Conservation (phyloP, 1,140 invertebrate species). For the Drosophila malerkotliana region DNA sequence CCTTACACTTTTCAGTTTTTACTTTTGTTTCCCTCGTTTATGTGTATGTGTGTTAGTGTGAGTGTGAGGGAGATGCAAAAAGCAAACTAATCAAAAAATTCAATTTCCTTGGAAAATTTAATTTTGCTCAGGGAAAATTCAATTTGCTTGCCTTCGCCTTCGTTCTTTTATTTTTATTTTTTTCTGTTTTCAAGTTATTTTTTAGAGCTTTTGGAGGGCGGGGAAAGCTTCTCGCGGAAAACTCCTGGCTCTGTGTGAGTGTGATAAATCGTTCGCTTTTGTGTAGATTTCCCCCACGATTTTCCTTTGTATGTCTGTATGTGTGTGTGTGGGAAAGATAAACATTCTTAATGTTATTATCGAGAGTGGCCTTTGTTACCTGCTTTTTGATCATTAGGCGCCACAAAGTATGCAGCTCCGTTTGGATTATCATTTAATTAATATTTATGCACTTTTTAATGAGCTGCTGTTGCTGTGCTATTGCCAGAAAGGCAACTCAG, state of each 20-base stretch:
- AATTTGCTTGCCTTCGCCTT: constrained; percentile 71
- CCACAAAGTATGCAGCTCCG: constrained; percentile 65
- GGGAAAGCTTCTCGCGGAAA: constrained; percentile 26
- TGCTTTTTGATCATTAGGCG: constrained; percentile 37
- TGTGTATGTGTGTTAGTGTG: constrained; percentile 29
- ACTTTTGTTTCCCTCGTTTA: constrained; percentile 49
- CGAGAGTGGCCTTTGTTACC: constrained; percentile 42
- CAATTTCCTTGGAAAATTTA: constrained; percentile 83
- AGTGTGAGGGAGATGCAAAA: constrained; percentile 72
- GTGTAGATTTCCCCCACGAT: constrained; percentile 46
- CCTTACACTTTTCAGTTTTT: constrained; percentile 49
- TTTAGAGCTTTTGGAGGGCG: constrained; percentile 31
- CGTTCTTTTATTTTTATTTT: constrained; percentile 47
- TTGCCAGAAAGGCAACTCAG: constrained; percentile 3
- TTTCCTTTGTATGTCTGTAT: constrained; percentile 12
- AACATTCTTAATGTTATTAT: constrained; percentile 75
- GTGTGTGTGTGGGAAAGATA: constrained; percentile 47
- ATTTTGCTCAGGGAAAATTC: constrained; percentile 81
- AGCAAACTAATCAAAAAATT: constrained; percentile 83
- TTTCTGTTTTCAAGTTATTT: constrained; percentile 42
- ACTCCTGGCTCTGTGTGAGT: constrained; percentile 13
- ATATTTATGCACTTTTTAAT: constrained; percentile 75
- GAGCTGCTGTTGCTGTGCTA: constrained; percentile 13
- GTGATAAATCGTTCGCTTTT: constrained; percentile 57
- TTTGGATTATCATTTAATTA: constrained; percentile 70